These are phyloP conservation scores for Nesidiocoris tenuis DNA, from an alignment of 2,888 invertebrate species.

Conservation along the genomic window DNA sequence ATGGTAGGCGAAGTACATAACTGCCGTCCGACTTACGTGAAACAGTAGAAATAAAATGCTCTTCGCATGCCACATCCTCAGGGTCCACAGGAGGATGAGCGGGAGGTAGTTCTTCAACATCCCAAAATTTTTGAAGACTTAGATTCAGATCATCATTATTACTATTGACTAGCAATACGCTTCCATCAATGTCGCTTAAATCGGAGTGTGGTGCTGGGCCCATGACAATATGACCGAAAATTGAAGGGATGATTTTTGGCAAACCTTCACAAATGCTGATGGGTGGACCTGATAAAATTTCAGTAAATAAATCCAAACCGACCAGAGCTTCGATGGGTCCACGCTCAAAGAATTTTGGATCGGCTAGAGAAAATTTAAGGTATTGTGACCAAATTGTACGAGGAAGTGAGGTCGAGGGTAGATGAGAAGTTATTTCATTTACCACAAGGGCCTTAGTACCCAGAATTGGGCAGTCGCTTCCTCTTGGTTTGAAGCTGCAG, in stretches of 20 bases:
- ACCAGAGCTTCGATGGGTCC: conserved; percentile 12
- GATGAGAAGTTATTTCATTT: conserved; percentile 1
- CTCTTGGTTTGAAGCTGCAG: conserved; percentile 16
- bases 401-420: neutral
- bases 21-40: conserved; percentile 8
- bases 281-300: neutral
- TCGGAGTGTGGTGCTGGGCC: neutral
- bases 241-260: conserved; percentile 14
- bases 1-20: conserved; percentile 28
- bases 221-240: conserved; percentile 8
- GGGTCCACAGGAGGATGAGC: neutral
- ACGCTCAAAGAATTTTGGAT: conserved; percentile 7
- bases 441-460: conserved; percentile 10
- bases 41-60: conserved; percentile 5
- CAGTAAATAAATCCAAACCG: conserved; percentile 1
- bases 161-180: neutral
- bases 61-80: conserved; percentile 22
- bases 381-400: neutral
- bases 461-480: neutral
- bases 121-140: conserved; percentile 1
- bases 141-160: neutral
- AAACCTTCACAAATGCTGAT: neutral
- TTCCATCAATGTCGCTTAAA: neutral
- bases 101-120: neutral
- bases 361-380: conserved; percentile 15